A percentile compares a stretch with the other conserved stretches of the same genome.
These are phyloP conservation scores for Stenodera caucasica DNA, from an alignment of 2,888 invertebrate genomes.

Conservation along the genomic window DNA sequence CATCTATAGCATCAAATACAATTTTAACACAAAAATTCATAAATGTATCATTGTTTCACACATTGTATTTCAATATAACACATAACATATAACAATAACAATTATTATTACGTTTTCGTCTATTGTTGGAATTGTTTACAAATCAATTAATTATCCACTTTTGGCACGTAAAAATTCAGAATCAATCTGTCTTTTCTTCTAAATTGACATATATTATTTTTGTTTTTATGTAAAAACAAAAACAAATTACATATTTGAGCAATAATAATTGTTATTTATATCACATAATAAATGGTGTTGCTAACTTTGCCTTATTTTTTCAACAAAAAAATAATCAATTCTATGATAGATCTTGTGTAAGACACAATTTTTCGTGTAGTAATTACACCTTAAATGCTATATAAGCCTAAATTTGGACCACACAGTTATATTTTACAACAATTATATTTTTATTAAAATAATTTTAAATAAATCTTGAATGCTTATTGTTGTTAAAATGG, in stretches of 20 bases:
- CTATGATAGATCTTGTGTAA: background rate
- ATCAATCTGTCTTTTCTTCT: background rate
- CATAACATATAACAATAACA: slow-evolving; percentile 1
- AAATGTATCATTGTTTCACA: background rate
- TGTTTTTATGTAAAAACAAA: background rate
- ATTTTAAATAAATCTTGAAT: too few relatives aligned
- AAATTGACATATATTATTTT: background rate
- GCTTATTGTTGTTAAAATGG: too few relatives aligned
- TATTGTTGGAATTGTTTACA: background rate
- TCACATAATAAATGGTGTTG: background rate
- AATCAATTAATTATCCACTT: background rate
- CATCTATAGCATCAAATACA: slow-evolving; percentile 4
- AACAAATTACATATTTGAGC: background rate
- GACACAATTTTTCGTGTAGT: background rate
- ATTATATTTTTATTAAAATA: too few relatives aligned
- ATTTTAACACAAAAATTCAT: background rate
- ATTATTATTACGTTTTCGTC: background rate
- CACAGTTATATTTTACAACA: background rate
- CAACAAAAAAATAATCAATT: too few relatives aligned
- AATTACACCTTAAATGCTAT: background rate
- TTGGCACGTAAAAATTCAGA: background rate
- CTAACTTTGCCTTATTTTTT: background rate
- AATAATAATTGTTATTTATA: slow-evolving; percentile 8
- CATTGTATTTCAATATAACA: background rate
- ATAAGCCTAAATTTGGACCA: slow-evolving; percentile 3